Evolutionary conservation across 92 coral and sea anemone species (phyloP).

Genomic region (Blastomussa wellsi): DNA sequence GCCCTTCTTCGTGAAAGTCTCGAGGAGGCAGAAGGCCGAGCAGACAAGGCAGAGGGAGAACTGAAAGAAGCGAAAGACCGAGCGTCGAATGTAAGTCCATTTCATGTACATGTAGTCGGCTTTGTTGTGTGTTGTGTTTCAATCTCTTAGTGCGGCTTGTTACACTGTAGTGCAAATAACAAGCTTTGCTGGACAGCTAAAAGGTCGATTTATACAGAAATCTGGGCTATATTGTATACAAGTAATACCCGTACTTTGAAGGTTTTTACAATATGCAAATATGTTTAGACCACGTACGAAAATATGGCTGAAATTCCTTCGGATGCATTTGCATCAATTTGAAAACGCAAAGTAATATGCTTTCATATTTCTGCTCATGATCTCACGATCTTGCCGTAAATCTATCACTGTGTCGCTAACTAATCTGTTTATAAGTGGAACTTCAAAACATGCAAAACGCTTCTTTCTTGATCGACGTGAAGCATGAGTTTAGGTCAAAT

Average conservation of each 20-base stretch:
- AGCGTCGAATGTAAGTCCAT: conserved; percentile 65
- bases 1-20: conserved; percentile 75
- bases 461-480: not conserved
- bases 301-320: conserved; percentile 31
- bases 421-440: conserved; percentile 2
- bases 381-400: not conserved
- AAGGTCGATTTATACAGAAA: not conserved
- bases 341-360: not conserved
- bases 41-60: conserved; percentile 82
- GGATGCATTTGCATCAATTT: not conserved
- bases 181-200: not conserved
- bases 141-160: not conserved
- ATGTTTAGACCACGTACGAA: conserved; percentile 1
- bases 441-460: not conserved
- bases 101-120: not conserved
- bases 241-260: not conserved
- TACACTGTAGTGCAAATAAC: not conserved
- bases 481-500: conserved; percentile 7
- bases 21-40: conserved; percentile 80
- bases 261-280: conserved; percentile 1
- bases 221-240: not conserved
- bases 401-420: not conserved
- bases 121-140: not conserved
- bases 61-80: conserved; percentile 77
- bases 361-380: not conserved